Conservation (phyloP, 2,888 invertebrate species). For the Stratiomys singularior region DNA sequence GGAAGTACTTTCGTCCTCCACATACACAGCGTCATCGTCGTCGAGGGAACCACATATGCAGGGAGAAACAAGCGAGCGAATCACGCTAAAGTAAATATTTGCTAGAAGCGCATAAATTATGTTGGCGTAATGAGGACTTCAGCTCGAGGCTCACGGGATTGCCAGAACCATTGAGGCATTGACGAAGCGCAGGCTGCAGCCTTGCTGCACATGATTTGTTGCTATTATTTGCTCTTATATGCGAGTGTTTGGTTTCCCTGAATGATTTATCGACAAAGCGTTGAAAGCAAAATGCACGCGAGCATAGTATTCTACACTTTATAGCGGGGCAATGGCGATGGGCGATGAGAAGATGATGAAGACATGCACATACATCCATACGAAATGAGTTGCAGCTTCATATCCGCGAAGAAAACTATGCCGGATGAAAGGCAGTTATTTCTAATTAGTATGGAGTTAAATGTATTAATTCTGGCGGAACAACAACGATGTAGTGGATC, state of each 20-base stretch:
- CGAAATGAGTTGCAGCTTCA: background rate
- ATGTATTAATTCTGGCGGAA: conserved; percentile 15
- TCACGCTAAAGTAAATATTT: conserved; percentile 43
- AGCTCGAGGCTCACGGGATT: conserved; percentile 30
- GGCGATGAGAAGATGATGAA: conserved; percentile 19
- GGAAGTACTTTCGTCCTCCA: background rate
- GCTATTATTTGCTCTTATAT: conserved; percentile 37
- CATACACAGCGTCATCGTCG: background rate
- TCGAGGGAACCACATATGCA: conserved; percentile 3
- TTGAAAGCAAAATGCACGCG: conserved; percentile 43
- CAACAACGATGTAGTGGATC: background rate
- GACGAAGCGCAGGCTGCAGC: background rate
- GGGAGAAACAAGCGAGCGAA: conserved; percentile 22
- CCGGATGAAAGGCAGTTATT: conserved; percentile 16
- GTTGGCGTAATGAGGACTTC: conserved; percentile 44
- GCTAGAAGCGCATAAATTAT: conserved; percentile 45
- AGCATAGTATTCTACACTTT: background rate
- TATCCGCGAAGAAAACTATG: background rate
- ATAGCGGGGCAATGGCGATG: background rate
- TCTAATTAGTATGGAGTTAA: conserved; percentile 8
- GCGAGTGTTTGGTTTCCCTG: conserved; percentile 32
- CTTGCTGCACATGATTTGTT: conserved; percentile 35
- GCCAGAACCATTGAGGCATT: conserved; percentile 21
- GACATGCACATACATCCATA: conserved; percentile 17
- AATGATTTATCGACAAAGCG: conserved; percentile 44